Evolutionary conservation across 2,888 invertebrate species (phyloP).

Genomic region (Stenolophus ochropezus): DNA sequence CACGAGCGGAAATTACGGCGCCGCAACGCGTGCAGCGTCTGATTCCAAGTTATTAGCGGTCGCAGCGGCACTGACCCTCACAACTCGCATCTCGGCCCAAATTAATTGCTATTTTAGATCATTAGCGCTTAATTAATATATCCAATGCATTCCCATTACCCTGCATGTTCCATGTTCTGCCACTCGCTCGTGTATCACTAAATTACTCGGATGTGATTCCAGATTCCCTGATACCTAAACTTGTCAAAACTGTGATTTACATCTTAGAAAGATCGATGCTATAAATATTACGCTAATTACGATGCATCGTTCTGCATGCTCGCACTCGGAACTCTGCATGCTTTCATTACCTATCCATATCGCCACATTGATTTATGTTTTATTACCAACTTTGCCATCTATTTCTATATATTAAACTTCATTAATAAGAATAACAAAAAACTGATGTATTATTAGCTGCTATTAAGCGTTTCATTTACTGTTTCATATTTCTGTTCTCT

Average conservation of each 20-base stretch:
- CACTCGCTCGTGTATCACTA: slow-evolving; percentile 51
- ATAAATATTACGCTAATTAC: not conserved
- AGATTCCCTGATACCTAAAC: slow-evolving; percentile 4
- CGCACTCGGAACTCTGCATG: not conserved
- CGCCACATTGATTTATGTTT: not conserved
- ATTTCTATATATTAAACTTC: too few species aligned
- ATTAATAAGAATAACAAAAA: too few species aligned
- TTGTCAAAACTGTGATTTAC: slow-evolving; percentile 39
- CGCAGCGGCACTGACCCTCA: slow-evolving; percentile 20
- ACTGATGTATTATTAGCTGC: too few species aligned
- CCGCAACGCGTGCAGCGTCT: slow-evolving; percentile 43
- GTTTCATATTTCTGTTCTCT: too few species aligned
- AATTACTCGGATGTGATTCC: slow-evolving; percentile 50
- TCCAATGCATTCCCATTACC: slow-evolving; percentile 58
- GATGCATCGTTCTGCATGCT: not conserved
- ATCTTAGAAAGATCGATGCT: slow-evolving; percentile 13
- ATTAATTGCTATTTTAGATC: slow-evolving; percentile 61
- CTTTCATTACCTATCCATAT: not conserved
- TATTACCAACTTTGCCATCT: too few species aligned
- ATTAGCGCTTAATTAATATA: slow-evolving; percentile 60
- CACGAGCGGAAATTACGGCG: slow-evolving; percentile 48
- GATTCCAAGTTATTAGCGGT: slow-evolving; percentile 60
- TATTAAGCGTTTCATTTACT: too few species aligned
- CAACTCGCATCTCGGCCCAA: slow-evolving; percentile 38
- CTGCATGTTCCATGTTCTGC: slow-evolving; percentile 56